Evolutionary conservation across 2,113 vertebrate species (phyloP).

Genomic region (Megalops atlanticus): DNA sequence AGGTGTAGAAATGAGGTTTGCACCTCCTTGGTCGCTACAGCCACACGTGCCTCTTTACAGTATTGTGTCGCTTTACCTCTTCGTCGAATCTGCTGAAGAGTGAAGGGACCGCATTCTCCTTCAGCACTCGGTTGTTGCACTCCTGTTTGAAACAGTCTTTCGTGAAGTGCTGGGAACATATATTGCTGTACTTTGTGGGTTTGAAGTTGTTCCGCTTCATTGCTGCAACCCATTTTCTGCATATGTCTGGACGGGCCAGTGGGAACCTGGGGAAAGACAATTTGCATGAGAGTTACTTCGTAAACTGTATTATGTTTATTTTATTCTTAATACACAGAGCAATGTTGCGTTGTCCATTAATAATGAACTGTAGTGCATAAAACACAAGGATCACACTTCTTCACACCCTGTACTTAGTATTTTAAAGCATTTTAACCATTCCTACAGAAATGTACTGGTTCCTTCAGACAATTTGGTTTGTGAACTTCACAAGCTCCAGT

Average conservation of each 20-base stretch:
- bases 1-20: neutral
- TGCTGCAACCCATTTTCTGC: conserved; percentile 88
- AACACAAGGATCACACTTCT: too few species aligned
- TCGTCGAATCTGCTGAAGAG: conserved; percentile 80
- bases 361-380: too few species aligned
- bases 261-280: conserved; percentile 95
- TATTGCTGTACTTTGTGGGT: conserved; percentile 95
- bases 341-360: too few species aligned
- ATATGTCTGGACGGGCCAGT: conserved; percentile 86
- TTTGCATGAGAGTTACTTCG: neutral
- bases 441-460: too few species aligned
- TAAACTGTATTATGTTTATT: too few species aligned
- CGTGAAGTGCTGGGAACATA: conserved; percentile 94
- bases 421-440: too few species aligned
- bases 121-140: conserved; percentile 94
- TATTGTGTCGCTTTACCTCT: conserved; percentile 64
- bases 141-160: conserved; percentile 92
- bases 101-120: conserved; percentile 91
- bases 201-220: conserved; percentile 94
- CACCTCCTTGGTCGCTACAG: too few species aligned
- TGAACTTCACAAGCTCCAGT: too few species aligned
- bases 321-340: too few species aligned
- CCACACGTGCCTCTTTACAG: too few species aligned
- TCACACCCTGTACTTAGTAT: too few species aligned
- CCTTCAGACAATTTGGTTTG: too few species aligned